Evolutionary conservation across 2,797 vertebrate species (phyloP).

Genomic region (Sebastes kiyomatsui): DNA sequence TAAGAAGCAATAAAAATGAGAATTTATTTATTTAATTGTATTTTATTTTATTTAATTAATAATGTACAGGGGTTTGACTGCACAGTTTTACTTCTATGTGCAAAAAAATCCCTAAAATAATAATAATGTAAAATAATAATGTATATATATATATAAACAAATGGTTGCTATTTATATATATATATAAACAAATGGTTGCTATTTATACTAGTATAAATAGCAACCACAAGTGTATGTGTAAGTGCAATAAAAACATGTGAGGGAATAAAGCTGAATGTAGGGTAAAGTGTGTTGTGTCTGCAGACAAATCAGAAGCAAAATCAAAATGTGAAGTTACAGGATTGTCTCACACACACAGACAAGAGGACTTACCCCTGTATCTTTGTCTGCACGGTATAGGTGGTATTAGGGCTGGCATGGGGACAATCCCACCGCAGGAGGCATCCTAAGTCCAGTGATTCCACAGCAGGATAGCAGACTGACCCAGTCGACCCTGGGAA

Average conservation of each 20-base stretch:
- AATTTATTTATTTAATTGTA: too few species aligned
- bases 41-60: too few species aligned
- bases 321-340: background rate
- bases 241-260: background rate
- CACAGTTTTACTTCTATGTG: too few species aligned
- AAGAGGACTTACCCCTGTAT: constrained; percentile 70
- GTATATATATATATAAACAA: too few species aligned
- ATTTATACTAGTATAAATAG: background rate
- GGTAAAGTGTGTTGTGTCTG: background rate
- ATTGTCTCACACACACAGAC: background rate
- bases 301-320: background rate
- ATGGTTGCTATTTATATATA: background rate
- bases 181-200: too few species aligned
- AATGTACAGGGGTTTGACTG: too few species aligned
- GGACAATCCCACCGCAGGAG: constrained; percentile 81
- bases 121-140: too few species aligned
- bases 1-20: too few species aligned
- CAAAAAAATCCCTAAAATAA: too few species aligned
- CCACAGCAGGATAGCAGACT: constrained; percentile 68
- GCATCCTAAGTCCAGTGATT: constrained; percentile 76
- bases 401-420: constrained; percentile 65
- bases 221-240: background rate
- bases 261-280: background rate
- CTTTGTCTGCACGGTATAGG: constrained; percentile 78
- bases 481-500: constrained; percentile 60